These are phyloP conservation scores for Neodontobutis hainanensis DNA, from an alignment of 2,113 vertebrate genomes.

Conservation along the genomic window DNA sequence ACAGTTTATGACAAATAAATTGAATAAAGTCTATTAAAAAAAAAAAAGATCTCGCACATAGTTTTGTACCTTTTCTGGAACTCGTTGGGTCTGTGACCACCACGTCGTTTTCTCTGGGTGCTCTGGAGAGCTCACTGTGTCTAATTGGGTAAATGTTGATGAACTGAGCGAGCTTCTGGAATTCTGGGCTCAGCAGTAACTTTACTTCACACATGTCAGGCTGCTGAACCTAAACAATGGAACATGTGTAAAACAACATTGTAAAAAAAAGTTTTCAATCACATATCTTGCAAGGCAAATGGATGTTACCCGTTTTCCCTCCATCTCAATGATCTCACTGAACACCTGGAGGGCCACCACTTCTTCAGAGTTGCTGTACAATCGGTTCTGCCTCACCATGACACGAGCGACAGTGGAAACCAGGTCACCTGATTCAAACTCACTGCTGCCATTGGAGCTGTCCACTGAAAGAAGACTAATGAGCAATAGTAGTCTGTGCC, in stretches of 20 bases:
- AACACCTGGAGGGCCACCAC: slow-evolving; percentile 85
- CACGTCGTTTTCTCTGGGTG: slow-evolving; percentile 84
- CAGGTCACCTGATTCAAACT: slow-evolving; percentile 72
- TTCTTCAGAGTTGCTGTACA: slow-evolving; percentile 81
- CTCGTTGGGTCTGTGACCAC: slow-evolving; percentile 84
- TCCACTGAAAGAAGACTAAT: slow-evolving; percentile 77
- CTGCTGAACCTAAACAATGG: slow-evolving; percentile 83
- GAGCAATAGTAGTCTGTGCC: neutral
- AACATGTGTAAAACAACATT: slow-evolving; percentile 1
- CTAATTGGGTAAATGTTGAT: slow-evolving; percentile 84
- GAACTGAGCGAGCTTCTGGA: slow-evolving; percentile 83
- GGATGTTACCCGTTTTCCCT: slow-evolving; percentile 84
- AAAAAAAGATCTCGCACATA: neutral
- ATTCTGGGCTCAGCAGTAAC: slow-evolving; percentile 85
- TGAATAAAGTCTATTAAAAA: no score
- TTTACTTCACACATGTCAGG: slow-evolving; percentile 89
- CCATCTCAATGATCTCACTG: slow-evolving; percentile 90
- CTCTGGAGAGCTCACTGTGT: slow-evolving; percentile 87
- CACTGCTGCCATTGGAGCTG: slow-evolving; percentile 68
- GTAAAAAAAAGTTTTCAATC: slow-evolving; percentile 4
- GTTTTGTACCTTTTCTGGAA: slow-evolving; percentile 81
- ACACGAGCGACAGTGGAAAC: slow-evolving; percentile 84
- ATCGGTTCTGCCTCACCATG: slow-evolving; percentile 87
- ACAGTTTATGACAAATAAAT: no score
- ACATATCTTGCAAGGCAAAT: neutral